Evolutionary conservation across 2,113 vertebrate species (phyloP).

Genomic region (Rutilus rutilus): DNA sequence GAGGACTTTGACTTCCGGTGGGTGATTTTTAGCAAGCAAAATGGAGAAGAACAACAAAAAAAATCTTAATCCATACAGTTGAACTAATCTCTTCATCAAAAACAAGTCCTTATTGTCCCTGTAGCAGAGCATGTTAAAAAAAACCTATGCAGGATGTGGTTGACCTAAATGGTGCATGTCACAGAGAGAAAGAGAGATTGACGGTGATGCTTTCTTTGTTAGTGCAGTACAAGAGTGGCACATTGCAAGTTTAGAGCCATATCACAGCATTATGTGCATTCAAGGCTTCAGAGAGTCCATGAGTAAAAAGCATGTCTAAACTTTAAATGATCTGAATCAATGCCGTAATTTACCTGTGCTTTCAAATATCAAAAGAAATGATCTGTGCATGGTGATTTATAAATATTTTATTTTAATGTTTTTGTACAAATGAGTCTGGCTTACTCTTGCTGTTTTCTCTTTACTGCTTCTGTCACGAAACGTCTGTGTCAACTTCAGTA

Average conservation of each 20-base stretch:
- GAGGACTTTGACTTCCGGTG: neutral
- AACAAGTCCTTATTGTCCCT: constrained; percentile 51
- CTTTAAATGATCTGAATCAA: neutral
- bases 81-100: neutral
- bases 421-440: neutral
- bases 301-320: neutral
- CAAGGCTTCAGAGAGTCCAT: neutral
- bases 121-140: constrained; percentile 61
- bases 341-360: neutral
- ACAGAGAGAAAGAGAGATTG: constrained; percentile 48
- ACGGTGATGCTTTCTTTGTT: constrained; percentile 7
- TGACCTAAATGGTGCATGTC: constrained; percentile 68
- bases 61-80: neutral
- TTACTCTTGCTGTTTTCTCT: neutral
- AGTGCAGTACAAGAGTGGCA: neutral
- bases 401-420: neutral
- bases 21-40: neutral
- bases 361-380: neutral
- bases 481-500: neutral
- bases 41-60: neutral
- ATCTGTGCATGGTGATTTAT: neutral
- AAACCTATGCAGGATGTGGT: constrained; percentile 79
- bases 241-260: neutral
- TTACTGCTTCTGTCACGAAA: neutral
- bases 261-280: neutral